Conservation (phyloP, 2,888 invertebrate species). For the Sthenelais limicola region DNA sequence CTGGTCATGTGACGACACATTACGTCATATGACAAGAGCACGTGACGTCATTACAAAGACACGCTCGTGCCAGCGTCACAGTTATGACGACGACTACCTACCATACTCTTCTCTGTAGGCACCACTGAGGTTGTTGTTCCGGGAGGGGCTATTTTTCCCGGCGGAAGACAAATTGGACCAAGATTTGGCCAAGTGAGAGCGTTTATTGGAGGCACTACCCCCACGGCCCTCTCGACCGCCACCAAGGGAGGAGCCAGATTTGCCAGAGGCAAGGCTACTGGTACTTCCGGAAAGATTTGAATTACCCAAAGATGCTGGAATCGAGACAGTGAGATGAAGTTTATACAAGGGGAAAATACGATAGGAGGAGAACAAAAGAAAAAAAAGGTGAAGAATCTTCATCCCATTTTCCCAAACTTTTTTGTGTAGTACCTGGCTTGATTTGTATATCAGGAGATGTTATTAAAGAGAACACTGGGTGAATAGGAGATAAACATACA, state of each 20-base stretch:
- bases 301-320: conserved; percentile 35
- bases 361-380: too few relatives aligned
- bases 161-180: conserved; percentile 37
- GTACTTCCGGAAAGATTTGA: conserved; percentile 35
- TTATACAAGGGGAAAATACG: too few relatives aligned
- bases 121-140: conserved; percentile 16
- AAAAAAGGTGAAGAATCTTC: too few relatives aligned
- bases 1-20: conserved; percentile 1
- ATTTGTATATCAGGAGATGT: too few relatives aligned
- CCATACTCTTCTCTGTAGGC: conserved; percentile 16
- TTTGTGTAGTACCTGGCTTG: too few relatives aligned
- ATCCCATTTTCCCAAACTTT: too few relatives aligned
- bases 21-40: neutral
- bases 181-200: conserved; percentile 32
- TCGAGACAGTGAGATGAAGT: too few relatives aligned
- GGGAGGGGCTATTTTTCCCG: neutral
- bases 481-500: too few relatives aligned
- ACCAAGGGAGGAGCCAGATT: conserved; percentile 15
- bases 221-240: neutral
- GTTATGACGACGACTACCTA: conserved; percentile 21
- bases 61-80: neutral
- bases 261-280: conserved; percentile 33
- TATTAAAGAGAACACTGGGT: too few relatives aligned
- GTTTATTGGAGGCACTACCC: conserved; percentile 24
- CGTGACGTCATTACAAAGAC: conserved; percentile 10